These are phyloP conservation scores for Brachynemurus nebulosus DNA, from an alignment of 2,888 invertebrate species.

Conservation along the genomic window DNA sequence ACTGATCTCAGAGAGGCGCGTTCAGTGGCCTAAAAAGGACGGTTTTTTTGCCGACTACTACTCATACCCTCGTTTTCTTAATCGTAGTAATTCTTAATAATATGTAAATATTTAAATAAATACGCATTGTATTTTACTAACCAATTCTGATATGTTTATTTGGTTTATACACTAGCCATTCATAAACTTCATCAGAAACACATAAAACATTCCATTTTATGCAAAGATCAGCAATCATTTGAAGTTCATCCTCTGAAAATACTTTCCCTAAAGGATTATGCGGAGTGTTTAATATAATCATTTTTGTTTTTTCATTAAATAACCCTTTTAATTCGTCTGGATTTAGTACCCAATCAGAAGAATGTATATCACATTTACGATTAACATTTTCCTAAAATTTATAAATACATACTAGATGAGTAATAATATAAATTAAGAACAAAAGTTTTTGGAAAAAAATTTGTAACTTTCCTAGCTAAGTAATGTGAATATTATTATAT, in stretches of 20 bases:
- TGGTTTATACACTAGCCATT: slow-evolving; percentile 86
- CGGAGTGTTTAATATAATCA: slow-evolving; percentile 92
- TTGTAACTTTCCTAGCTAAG: too few relatives aligned
- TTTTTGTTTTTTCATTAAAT: slow-evolving; percentile 83
- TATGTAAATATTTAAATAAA: too few relatives aligned
- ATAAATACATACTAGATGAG: slow-evolving; percentile 1
- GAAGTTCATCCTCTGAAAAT: slow-evolving; percentile 51
- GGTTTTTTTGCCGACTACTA: too few relatives aligned
- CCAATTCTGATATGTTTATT: slow-evolving; percentile 82
- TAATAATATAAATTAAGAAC: too few relatives aligned
- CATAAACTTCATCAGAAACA: slow-evolving; percentile 94
- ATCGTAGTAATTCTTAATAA: too few relatives aligned
- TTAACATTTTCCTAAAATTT: too few relatives aligned
- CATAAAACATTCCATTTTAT: slow-evolving; percentile 86
- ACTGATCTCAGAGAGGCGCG: too few relatives aligned
- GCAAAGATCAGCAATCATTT: slow-evolving; percentile 73
- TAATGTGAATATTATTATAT: too few relatives aligned
- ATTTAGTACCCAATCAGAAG: slow-evolving; percentile 84
- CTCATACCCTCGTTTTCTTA: too few relatives aligned
- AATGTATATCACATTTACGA: slow-evolving; percentile 31
- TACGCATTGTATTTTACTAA: too few relatives aligned
- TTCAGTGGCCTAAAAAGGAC: too few relatives aligned
- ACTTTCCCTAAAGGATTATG: slow-evolving; percentile 97
- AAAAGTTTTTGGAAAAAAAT: too few relatives aligned
- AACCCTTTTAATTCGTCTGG: slow-evolving; percentile 60